phyloP scores from a whole-genome alignment of 64 coral and sea anemone species.

The Actinia equina region DNA sequence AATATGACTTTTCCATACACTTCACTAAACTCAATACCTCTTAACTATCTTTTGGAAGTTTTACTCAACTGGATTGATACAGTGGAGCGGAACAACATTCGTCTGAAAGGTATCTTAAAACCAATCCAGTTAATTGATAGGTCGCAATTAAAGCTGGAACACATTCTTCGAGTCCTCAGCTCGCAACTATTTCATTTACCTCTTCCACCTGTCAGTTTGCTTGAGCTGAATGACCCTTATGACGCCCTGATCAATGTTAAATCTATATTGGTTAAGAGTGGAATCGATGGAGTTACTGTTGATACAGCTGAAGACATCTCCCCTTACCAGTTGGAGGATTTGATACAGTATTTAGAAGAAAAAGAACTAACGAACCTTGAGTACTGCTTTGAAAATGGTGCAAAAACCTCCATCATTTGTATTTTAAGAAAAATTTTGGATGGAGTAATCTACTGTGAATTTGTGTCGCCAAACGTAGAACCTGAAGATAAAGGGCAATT shows the following conservation, averaged over 20 bases:
- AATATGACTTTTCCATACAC: constrained; percentile 35
- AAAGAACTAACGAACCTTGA: neutral
- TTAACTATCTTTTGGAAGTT: neutral
- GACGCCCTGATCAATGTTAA: neutral
- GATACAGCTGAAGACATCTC: neutral
- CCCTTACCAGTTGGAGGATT: neutral
- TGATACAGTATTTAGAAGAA: neutral
- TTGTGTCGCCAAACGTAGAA: neutral
- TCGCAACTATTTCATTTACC: neutral
- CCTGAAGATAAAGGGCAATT: neutral
- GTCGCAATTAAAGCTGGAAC: neutral
- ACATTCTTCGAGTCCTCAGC: constrained; percentile 9
- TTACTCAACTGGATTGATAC: constrained; percentile 4
- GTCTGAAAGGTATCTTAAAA: neutral
- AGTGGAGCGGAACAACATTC: neutral
- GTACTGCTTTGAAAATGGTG: neutral
- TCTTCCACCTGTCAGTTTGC: constrained; percentile 11
- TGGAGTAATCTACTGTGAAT: neutral
- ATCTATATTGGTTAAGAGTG: neutral
- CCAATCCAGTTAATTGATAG: constrained; percentile 6
- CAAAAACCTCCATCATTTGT: neutral
- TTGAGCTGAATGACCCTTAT: constrained; percentile 7
- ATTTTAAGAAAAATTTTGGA: neutral
- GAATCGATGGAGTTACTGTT: neutral
- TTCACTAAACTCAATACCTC: neutral